Percentiles rank a stretch among this genome's conserved stretches.
These are phyloP conservation scores for Beroe ovata DNA, from an alignment of 37 sponge, comb jelly and placozoan genomes.

Conservation along the genomic window DNA sequence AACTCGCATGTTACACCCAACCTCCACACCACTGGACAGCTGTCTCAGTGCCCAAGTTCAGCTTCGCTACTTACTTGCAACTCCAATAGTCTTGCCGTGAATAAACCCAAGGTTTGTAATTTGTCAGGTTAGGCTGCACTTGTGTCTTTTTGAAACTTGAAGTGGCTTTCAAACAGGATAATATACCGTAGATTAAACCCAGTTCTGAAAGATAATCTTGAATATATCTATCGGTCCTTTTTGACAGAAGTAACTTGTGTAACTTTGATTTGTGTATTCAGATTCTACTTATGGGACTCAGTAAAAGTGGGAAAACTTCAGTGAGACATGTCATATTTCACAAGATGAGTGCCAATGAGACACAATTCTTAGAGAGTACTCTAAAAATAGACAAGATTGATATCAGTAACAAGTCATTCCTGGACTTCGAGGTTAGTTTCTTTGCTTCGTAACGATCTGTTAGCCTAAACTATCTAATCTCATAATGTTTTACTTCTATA, in stretches of 20 bases:
- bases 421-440: conserved; percentile 86
- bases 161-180: too few relatives aligned
- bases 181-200: too few relatives aligned
- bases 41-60: conserved; percentile 8
- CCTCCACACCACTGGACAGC: not conserved
- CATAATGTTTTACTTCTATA: too few relatives aligned
- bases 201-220: too few relatives aligned
- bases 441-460: too few relatives aligned
- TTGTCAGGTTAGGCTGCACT: too few relatives aligned
- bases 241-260: too few relatives aligned
- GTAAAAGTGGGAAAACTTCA: conserved; percentile 94
- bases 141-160: too few relatives aligned
- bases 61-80: conserved; percentile 3
- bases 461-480: too few relatives aligned
- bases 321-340: conserved; percentile 95
- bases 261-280: too few relatives aligned
- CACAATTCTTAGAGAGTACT: conserved; percentile 94
- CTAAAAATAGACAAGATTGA: conserved; percentile 92
- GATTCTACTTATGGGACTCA: conserved; percentile 52
- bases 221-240: too few relatives aligned
- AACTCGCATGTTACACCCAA: not conserved
- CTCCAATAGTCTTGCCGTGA: not conserved
- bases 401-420: conserved; percentile 90
- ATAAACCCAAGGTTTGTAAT: conserved; percentile 66
- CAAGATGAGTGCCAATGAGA: conserved; percentile 98